Evolutionary conservation across 2,113 vertebrate genomes (phyloP).

Genomic region (Bambusicola thoracicus): DNA sequence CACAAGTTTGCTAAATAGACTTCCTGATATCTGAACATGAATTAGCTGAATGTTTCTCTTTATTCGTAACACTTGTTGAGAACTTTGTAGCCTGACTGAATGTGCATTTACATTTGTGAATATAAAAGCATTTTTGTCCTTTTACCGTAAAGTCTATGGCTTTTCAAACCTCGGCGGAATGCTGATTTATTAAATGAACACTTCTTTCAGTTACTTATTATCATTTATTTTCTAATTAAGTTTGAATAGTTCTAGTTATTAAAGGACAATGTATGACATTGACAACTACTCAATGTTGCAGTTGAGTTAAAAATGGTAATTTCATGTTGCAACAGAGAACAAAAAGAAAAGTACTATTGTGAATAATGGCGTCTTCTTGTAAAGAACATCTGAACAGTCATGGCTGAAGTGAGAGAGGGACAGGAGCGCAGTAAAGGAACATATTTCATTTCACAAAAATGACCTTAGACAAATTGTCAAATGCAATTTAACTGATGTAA

Average conservation of each 20-base stretch:
- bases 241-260: neutral
- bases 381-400: neutral
- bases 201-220: neutral
- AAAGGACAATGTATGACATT: neutral
- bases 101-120: neutral
- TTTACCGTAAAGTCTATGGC: neutral
- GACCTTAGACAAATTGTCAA: neutral
- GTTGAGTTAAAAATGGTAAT: neutral
- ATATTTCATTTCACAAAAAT: constrained; percentile 11
- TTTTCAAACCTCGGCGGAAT: neutral
- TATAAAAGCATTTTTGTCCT: neutral
- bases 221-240: neutral
- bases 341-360: neutral
- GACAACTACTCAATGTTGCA: neutral
- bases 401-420: neutral
- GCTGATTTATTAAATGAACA: neutral
- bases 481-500: neutral
- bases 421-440: neutral
- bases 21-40: neutral
- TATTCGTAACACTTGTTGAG: neutral
- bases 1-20: neutral
- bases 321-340: neutral
- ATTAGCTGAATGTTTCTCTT: neutral
- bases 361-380: neutral
- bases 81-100: neutral